These are phyloP conservation scores for Callimorpha dominula DNA, from an alignment of 2,888 invertebrate species.

Conservation along the genomic window DNA sequence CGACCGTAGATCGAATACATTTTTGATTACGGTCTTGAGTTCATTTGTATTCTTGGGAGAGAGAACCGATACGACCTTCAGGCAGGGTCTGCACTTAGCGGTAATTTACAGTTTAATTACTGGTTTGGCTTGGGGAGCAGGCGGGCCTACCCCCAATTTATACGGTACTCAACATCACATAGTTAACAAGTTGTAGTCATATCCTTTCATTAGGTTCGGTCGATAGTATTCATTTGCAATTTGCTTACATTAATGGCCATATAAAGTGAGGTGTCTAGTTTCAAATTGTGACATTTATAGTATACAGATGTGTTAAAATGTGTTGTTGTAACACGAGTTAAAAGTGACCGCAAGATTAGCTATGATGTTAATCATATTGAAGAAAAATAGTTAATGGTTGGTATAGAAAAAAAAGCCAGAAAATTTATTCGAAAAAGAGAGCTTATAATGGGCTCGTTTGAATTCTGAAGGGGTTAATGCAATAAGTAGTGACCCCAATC, in stretches of 20 bases:
- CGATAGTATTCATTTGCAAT: constrained; percentile 29
- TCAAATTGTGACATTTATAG: background rate
- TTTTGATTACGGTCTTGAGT: constrained; percentile 71
- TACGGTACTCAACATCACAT: constrained; percentile 45
- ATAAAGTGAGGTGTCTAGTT: background rate
- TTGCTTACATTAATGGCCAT: background rate
- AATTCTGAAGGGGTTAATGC: constrained; percentile 33
- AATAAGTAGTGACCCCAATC: constrained; percentile 38
- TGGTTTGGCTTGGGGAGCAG: constrained; percentile 58
- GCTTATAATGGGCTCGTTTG: constrained; percentile 18
- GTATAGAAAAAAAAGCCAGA: background rate
- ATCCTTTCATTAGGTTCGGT: constrained; percentile 47
- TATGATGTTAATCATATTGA: too few species aligned
- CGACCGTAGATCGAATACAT: constrained; percentile 61
- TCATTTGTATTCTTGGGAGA: constrained; percentile 78
- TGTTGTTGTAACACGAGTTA: background rate
- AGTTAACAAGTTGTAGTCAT: constrained; percentile 49
- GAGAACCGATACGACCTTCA: constrained; percentile 77
- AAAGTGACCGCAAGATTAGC: too few species aligned
- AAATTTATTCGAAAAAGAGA: constrained; percentile 26
- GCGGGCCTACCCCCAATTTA: constrained; percentile 59
- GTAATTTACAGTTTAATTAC: constrained; percentile 85
- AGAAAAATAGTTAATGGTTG: too few species aligned
- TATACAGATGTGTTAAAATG: background rate
- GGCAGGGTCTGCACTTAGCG: constrained; percentile 76